Conservation (phyloP, 2,888 invertebrate genomes). For the Escarpia spicata region DNA sequence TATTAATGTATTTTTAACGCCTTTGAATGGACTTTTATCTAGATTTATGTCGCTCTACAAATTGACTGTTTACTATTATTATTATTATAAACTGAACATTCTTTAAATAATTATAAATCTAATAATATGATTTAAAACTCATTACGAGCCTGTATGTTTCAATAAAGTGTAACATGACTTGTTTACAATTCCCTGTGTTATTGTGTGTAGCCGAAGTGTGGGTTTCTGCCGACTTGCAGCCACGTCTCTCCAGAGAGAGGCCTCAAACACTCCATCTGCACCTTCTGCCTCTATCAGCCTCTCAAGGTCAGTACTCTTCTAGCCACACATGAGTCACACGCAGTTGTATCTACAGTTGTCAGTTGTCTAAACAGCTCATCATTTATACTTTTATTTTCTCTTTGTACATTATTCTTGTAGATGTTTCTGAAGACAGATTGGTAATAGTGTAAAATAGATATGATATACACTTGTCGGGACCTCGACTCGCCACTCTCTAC, state of each 20-base stretch:
- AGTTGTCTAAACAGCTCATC: too few species aligned
- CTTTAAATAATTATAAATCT: background rate
- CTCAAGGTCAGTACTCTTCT: conserved; percentile 68
- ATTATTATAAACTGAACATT: background rate
- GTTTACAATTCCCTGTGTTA: background rate
- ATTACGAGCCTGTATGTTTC: background rate
- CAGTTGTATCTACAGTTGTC: too few species aligned
- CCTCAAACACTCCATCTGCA: conserved; percentile 51
- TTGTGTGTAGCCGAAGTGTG: conserved; percentile 36
- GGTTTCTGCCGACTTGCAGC: conserved; percentile 28
- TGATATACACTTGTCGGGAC: too few species aligned
- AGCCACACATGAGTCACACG: conserved; percentile 35
- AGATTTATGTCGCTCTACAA: too few species aligned
- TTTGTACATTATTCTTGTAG: too few species aligned
- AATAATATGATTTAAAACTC: background rate
- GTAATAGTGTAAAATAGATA: too few species aligned
- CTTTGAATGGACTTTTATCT: too few species aligned
- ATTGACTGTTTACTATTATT: background rate
- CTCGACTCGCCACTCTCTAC: too few species aligned
- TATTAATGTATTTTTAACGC: too few species aligned
- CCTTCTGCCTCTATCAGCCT: conserved; percentile 58
- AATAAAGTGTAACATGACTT: background rate
- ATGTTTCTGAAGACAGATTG: too few species aligned
- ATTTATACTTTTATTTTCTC: too few species aligned
- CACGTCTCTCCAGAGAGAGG: conserved; percentile 22